Conservation (phyloP, 2,113 vertebrate genomes). For the Myxocyprinus asiaticus region DNA sequence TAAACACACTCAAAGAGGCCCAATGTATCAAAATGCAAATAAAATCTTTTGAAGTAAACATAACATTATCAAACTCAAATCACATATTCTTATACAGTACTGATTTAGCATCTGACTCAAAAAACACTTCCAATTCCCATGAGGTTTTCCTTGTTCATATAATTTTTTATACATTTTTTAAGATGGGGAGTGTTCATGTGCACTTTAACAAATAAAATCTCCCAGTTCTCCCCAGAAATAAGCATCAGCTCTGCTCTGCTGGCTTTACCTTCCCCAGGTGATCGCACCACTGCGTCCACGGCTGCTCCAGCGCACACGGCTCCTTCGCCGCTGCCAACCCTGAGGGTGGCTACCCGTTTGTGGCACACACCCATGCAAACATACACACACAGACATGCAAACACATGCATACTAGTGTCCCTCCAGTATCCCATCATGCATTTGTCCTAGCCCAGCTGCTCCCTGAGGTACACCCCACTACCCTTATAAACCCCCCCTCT, state of each 20-base stretch:
- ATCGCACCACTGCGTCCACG: constrained; percentile 79
- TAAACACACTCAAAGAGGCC: no score
- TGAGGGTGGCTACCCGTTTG: constrained; percentile 80
- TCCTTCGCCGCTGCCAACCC: constrained; percentile 81
- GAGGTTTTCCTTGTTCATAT: constrained; percentile 35
- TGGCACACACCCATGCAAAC: constrained; percentile 65
- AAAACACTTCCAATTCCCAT: constrained; percentile 9
- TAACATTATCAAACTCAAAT: no score
- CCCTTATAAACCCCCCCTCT: constrained; percentile 1
- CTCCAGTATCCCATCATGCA: constrained; percentile 76
- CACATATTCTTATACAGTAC: not conserved
- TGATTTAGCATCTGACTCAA: not conserved
- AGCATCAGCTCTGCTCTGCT: constrained; percentile 82
- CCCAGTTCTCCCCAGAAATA: constrained; percentile 81
- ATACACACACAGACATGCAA: constrained; percentile 54
- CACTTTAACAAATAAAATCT: constrained; percentile 77
- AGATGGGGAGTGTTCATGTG: constrained; percentile 43
- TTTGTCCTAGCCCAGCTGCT: constrained; percentile 74
- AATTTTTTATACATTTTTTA: constrained; percentile 17
- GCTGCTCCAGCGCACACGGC: constrained; percentile 78
- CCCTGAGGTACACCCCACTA: constrained; percentile 52
- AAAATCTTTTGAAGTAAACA: no score
- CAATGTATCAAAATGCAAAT: no score
- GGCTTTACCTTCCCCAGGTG: constrained; percentile 79
- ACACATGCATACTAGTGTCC: constrained; percentile 63